Base-by-base conservation (phyloP, 2,888 invertebrate species). In the Scelioninae gen. 2 region DNA sequence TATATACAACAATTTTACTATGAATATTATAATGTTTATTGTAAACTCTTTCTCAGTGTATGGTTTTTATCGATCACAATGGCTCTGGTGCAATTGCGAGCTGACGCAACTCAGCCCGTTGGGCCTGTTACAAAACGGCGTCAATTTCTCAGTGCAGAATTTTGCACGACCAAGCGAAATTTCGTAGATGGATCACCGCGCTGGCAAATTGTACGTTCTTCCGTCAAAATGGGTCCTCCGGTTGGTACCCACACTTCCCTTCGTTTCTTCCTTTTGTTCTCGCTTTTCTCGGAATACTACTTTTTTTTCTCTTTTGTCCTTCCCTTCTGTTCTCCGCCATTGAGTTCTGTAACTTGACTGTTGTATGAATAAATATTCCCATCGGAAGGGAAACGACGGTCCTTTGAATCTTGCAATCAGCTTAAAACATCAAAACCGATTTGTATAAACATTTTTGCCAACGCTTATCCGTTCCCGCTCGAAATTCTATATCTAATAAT, bases 401-500 rank as follows among this genome's bases (percentile, higher is more conserved):
- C 25, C 11, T 55, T 55, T 41, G 41, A 55, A 18, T 41, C 5
- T 2, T 11, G 43, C 31, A 33, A 43, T 57, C 57, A 15, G 13
- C 33, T 58, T 46, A 39, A 43, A 60, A 58, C 60, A 39, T 60
- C 60, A 46, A 39, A 60, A 25, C 43, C 37, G 39, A 48, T 35
- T 58, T 46, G 35, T 45, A 46, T 46, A 58, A 58, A 58, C 35
- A 60, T 48, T 48, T 48, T 48, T 2, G 37, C 4, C 7, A 2
- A 13, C 22, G 48, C 48, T 60, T 48, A 60, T 60, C 60, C 37
- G 9, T 19, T 28, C 18, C 13, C 37, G 19, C 22, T 35, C 35
- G 45, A 31, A 60, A 60, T 60, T 37, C 60, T 41, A 50, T 43
- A 63, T 63, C 35, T 52, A 63, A 63, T 63, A 50, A 63, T 50